Base-by-base conservation (phyloP, 1,140 invertebrate genomes). In the Conus betulinus region DNA sequence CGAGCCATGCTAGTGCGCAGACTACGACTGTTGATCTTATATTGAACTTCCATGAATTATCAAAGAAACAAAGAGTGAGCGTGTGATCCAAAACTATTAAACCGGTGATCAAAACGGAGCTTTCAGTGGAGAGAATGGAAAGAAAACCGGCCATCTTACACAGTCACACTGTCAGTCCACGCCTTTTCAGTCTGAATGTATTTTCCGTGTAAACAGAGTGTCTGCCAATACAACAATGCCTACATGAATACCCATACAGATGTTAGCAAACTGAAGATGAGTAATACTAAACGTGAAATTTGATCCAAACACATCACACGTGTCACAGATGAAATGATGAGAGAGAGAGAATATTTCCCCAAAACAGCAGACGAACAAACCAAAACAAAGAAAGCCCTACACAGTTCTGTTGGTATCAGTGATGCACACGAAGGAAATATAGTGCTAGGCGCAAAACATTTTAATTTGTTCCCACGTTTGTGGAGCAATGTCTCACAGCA, bases 71-170 rank as follows among this genome's bases (percentile, higher is more conserved):
- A 5, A 71, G 20, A n/a, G n/a, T 17, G 15, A 71, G 23, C 5
- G 20, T 71, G 23, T 71, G 67, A 17, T 71, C 67, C 15, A 71
- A 15, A 71, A 20, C 17, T 13, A 71, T 71, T 5, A 71, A 71
- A 7, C 67, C 8, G 67, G 20, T 71, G 23, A 71, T 71, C 8
- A 71, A 20, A 15, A 23, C 20, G 7, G 67, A 71, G 8, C 8
- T 17, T 15, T 71, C 15, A 17, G 8, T 71, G 67, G 67, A 71
- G 15, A 71, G 67, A 71, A 71, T 13, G 23, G 67, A 71, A 15
- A 71, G 67, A 71, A 71, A 71, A 71, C 67, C 67, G n/a, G 67
- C 67, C 67, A 71, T 71, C 67, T 71, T 71, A 17, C 67, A 71
- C n/a, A 71, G 23, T 5, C 15, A 23, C 67, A 71, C 67, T 71